phyloP scores from a whole-genome alignment of 2,888 invertebrate species.

The Chalcosyrphus nemorum region DNA sequence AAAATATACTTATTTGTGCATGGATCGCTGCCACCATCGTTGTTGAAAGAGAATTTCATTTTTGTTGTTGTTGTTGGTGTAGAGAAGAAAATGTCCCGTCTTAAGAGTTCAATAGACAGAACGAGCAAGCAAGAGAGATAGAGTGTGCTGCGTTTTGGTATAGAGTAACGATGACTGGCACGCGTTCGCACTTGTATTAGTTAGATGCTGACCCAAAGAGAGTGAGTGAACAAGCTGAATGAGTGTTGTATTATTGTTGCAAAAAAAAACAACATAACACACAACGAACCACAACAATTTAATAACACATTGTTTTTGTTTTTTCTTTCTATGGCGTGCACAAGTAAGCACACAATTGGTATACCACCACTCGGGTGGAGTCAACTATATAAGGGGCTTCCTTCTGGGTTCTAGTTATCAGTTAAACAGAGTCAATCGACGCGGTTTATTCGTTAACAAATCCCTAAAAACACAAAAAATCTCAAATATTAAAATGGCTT shows the following conservation, averaged over 20 bases:
- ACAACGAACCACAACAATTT: conserved; percentile 53
- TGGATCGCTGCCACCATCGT: conserved; percentile 22
- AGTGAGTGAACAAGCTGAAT: conserved; percentile 57
- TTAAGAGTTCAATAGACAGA: conserved; percentile 37
- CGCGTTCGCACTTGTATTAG: conserved; percentile 71
- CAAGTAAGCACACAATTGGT: conserved; percentile 64
- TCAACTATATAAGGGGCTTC: conserved; percentile 82
- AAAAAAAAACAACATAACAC: conserved; percentile 52
- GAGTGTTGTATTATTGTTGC: conserved; percentile 61
- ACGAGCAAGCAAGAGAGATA: conserved; percentile 40
- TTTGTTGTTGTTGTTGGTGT: neutral
- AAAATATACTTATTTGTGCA: conserved; percentile 24
- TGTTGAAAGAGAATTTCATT: conserved; percentile 54
- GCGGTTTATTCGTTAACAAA: conserved; percentile 74
- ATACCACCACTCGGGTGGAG: conserved; percentile 79
- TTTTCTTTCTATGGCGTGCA: conserved; percentile 50
- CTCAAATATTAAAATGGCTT: conserved; percentile 80
- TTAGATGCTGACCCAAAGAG: conserved; percentile 69
- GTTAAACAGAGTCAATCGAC: conserved; percentile 81
- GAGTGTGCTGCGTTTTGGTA: conserved; percentile 1
- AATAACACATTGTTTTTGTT: conserved; percentile 46
- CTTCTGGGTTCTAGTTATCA: conserved; percentile 83
- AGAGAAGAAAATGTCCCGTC: conserved; percentile 36
- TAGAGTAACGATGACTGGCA: conserved; percentile 51
- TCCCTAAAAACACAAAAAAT: conserved; percentile 70